These are phyloP conservation scores for Choreutis nemorana DNA, from an alignment of 2,888 invertebrate species.

Conservation along the genomic window DNA sequence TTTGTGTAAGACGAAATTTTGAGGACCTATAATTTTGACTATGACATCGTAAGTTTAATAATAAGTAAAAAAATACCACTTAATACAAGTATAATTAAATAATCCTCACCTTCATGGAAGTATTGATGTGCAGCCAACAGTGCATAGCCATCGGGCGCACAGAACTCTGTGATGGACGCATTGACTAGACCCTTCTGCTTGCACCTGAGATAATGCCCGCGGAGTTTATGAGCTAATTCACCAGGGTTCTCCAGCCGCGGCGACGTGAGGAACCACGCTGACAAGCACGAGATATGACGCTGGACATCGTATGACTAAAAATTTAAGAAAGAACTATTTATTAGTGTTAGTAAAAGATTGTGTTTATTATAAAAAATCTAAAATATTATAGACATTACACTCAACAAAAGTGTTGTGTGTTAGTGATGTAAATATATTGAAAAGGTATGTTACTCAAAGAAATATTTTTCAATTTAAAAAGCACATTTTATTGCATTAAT, in stretches of 20 bases:
- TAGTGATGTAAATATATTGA: too few species aligned
- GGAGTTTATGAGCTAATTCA: constrained; percentile 68
- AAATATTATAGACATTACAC: too few species aligned
- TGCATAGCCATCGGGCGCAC: constrained; percentile 81
- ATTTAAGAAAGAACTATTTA: neutral
- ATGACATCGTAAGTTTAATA: too few species aligned
- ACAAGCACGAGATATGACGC: constrained; percentile 80
- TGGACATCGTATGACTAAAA: constrained; percentile 77
- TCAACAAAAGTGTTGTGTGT: too few species aligned
- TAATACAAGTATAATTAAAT: neutral
- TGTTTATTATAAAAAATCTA: constrained; percentile 1
- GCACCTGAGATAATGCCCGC: constrained; percentile 70
- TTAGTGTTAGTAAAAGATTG: neutral
- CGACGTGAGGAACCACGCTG: constrained; percentile 78
- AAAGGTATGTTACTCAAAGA: too few species aligned
- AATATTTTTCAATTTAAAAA: too few species aligned
- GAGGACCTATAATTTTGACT: too few species aligned
- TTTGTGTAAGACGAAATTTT: too few species aligned
- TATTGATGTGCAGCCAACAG: constrained; percentile 79
- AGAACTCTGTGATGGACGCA: constrained; percentile 73
- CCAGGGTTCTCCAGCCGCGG: constrained; percentile 64
- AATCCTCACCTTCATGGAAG: constrained; percentile 42
- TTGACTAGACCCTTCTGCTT: constrained; percentile 55
- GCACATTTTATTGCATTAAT: too few species aligned
- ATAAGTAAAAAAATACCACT: neutral